A percentile compares a stretch with the other conserved stretches of the same genome.
Evolutionary conservation across 2,113 vertebrate species (phyloP).

Genomic region (Garra rufa): DNA sequence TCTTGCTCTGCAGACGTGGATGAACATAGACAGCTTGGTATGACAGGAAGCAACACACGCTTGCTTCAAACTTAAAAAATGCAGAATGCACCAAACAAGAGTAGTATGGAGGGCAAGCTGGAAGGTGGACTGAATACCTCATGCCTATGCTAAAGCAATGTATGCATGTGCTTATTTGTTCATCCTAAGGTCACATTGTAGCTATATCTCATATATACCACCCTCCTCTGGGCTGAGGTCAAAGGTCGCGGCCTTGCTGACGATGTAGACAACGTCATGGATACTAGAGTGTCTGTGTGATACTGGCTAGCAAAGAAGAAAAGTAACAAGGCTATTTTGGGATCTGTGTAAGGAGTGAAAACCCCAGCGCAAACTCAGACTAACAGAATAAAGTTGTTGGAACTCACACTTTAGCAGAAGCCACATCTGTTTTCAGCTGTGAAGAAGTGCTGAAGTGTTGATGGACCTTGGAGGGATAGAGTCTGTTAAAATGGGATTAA

Average conservation of each 20-base stretch:
- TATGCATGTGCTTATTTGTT: background rate
- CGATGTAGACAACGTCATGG: slow-evolving; percentile 55
- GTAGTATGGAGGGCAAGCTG: background rate
- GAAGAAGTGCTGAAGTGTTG: slow-evolving; percentile 40
- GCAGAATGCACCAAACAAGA: slow-evolving; percentile 43
- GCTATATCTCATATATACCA: slow-evolving; percentile 61
- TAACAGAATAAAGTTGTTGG: slow-evolving; percentile 25
- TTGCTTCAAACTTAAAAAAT: slow-evolving; percentile 46
- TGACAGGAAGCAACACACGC: slow-evolving; percentile 43
- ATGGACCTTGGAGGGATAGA: slow-evolving; percentile 32
- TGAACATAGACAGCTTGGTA: slow-evolving; percentile 68
- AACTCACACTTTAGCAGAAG: slow-evolving; percentile 20
- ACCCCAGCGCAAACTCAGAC: slow-evolving; percentile 28
- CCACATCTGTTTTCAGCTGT: slow-evolving; percentile 35
- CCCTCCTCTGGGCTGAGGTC: slow-evolving; percentile 66
- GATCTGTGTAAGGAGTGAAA: background rate
- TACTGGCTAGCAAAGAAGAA: slow-evolving; percentile 8
- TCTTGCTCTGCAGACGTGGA: slow-evolving; percentile 61
- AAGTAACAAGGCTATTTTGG: slow-evolving; percentile 5
- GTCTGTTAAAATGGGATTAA: slow-evolving; percentile 38
- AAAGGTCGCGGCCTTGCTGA: slow-evolving; percentile 66
- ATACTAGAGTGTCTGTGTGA: slow-evolving; percentile 64
- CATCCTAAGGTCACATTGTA: background rate
- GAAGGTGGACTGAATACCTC: background rate
- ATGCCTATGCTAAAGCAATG: background rate